A percentile compares a stretch with the other conserved stretches of the same genome.
phyloP scores from a whole-genome alignment of 2,797 vertebrate species.

The Nasua narica region DNA sequence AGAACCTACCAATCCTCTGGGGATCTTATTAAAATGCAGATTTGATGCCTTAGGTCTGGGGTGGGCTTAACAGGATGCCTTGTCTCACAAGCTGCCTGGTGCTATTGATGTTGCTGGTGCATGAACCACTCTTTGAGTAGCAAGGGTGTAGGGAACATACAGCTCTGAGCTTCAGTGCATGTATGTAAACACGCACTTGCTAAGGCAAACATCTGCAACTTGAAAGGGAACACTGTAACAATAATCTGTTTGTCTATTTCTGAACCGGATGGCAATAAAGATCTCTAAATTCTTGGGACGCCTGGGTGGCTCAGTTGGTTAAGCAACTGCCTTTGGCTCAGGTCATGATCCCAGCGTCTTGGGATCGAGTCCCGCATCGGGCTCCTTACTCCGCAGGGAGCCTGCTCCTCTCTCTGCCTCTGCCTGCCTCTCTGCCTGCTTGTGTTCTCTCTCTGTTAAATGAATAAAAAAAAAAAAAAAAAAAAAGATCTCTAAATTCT shows the following conservation, averaged over 20 bases:
- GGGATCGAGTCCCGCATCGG: too few relatives aligned
- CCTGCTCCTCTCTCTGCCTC: too few relatives aligned
- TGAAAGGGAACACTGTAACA: not conserved
- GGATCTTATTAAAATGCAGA: not conserved
- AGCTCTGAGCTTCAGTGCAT: not conserved
- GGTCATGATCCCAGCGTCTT: too few relatives aligned
- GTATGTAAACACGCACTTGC: not conserved
- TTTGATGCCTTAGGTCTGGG: not conserved
- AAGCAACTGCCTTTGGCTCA: too few relatives aligned
- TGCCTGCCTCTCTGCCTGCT: too few relatives aligned
- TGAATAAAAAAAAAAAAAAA: too few relatives aligned
- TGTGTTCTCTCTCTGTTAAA: too few relatives aligned
- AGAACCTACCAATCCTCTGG: too few relatives aligned
- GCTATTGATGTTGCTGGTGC: fast-evolving
- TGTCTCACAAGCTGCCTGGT: not conserved
- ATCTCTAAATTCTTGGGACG: not conserved
- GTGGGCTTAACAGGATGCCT: not conserved
- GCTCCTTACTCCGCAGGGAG: too few relatives aligned
- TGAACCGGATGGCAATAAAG: not conserved
- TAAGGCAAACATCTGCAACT: not conserved
- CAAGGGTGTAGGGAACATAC: not conserved
- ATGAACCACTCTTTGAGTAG: not conserved
- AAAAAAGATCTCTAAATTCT: not conserved
- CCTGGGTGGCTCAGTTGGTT: too few relatives aligned
- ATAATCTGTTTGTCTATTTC: not conserved